Conservation (phyloP, 2,113 vertebrate genomes). For the Trichomycterus rosablanca region DNA sequence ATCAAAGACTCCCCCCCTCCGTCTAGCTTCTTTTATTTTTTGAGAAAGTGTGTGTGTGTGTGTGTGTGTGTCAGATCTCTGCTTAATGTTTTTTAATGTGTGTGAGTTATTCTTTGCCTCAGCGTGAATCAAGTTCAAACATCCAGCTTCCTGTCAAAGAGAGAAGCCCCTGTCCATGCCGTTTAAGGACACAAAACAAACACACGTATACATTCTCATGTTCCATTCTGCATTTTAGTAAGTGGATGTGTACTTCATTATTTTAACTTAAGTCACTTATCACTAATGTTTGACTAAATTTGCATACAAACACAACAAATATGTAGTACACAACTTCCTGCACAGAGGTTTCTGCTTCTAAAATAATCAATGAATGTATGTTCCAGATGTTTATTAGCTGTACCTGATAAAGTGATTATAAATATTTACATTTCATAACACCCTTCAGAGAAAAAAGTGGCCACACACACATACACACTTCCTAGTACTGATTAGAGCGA, state of each 20-base stretch:
- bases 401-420: too few species aligned
- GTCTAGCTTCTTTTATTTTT: slow-evolving; percentile 46
- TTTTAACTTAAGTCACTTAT: too few species aligned
- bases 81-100: slow-evolving; percentile 51
- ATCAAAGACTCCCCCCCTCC: slow-evolving; percentile 59
- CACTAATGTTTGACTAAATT: too few species aligned
- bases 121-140: slow-evolving; percentile 42
- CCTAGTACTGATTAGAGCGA: slow-evolving; percentile 3
- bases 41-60: slow-evolving; percentile 53
- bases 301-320: too few species aligned
- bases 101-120: slow-evolving; percentile 52
- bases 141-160: slow-evolving; percentile 42
- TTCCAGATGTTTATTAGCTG: too few species aligned
- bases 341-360: too few species aligned
- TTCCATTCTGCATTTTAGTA: background rate
- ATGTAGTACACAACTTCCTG: too few species aligned
- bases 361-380: too few species aligned
- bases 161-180: slow-evolving; percentile 22
- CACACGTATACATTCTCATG: background rate
- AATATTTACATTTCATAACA: too few species aligned
- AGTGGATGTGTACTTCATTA: too few species aligned
- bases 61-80: slow-evolving; percentile 57
- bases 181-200: slow-evolving; percentile 19
- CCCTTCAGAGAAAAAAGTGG: too few species aligned
- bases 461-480: slow-evolving; percentile 8